Evolutionary conservation across 1,140 invertebrate species (phyloP).

Genomic region (Heterodera schachtii): DNA sequence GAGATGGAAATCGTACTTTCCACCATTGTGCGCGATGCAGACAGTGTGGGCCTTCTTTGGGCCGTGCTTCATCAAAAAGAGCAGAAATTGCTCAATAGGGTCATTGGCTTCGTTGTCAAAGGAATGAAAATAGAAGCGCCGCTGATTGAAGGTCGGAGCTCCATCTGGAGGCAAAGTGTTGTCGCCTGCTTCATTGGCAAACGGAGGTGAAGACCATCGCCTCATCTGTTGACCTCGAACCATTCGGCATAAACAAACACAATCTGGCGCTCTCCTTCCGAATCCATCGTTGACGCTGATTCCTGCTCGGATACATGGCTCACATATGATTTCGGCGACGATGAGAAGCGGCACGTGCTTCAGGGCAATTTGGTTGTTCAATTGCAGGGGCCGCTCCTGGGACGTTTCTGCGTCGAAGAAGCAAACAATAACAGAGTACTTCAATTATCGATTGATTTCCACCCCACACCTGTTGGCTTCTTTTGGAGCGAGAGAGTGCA

Average conservation of each 20-base stretch:
- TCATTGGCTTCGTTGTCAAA: constrained; percentile 13
- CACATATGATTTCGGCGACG: constrained; percentile 14
- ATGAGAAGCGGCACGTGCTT: constrained; percentile 18
- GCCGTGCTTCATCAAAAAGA: background rate
- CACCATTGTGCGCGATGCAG: constrained; percentile 5
- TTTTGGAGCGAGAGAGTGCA: no score
- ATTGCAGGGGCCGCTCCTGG: background rate
- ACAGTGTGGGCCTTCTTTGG: background rate
- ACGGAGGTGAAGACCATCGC: no score
- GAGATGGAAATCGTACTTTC: constrained; percentile 24
- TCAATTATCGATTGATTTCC: background rate
- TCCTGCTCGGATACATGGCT: constrained; percentile 4
- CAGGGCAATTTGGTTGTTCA: background rate
- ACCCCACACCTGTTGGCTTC: background rate
- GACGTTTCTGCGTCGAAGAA: constrained; percentile 19
- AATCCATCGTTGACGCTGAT: background rate
- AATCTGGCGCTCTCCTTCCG: background rate
- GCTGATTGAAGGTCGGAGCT: background rate
- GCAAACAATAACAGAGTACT: background rate
- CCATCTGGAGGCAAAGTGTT: background rate
- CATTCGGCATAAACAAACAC: constrained; percentile 15
- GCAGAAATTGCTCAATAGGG: constrained; percentile 25
- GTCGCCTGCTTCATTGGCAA: background rate
- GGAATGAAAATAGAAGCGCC: constrained; percentile 9
- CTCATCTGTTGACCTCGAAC: background rate